Conservation (phyloP, 2,113 vertebrate species). For the Theropithecus gelada region DNA sequence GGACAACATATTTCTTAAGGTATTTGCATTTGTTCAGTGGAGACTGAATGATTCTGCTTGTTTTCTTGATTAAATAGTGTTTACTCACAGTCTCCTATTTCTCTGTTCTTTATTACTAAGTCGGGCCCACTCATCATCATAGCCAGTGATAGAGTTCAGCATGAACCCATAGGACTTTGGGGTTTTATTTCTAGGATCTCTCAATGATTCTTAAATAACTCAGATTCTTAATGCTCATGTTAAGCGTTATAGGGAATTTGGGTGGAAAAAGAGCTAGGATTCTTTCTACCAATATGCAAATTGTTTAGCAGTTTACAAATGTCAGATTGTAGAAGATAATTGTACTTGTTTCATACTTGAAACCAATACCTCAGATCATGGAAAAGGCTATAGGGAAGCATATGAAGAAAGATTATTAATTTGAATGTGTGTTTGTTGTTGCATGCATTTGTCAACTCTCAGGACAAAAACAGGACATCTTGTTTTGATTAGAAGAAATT, state of each 20-base stretch:
- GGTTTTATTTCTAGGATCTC: background rate
- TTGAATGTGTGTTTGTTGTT: background rate
- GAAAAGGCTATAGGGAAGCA: background rate
- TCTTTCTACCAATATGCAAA: background rate
- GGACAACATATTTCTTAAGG: slow-evolving; percentile 63
- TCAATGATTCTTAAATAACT: background rate
- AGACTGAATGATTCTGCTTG: background rate
- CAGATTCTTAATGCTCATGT: background rate
- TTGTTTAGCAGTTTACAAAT: slow-evolving; percentile 46
- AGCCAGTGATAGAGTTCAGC: background rate
- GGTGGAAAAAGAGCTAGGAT: background rate
- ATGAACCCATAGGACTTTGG: background rate
- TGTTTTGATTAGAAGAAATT: background rate
- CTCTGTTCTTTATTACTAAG: slow-evolving; percentile 1
- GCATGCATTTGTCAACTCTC: background rate
- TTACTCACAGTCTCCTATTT: background rate
- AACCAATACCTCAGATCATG: background rate
- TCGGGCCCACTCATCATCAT: background rate
- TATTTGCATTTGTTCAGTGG: slow-evolving; percentile 53
- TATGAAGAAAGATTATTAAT: background rate
- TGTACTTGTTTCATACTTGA: background rate
- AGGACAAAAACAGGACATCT: background rate
- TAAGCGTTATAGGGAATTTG: background rate
- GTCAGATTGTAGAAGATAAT: slow-evolving; percentile 33
- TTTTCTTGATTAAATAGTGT: slow-evolving; percentile 49